A percentile compares a stretch with the other conserved stretches of the same genome.
phyloP scores from a whole-genome alignment of 2,888 invertebrate species.

The Aphodius sticticus region DNA sequence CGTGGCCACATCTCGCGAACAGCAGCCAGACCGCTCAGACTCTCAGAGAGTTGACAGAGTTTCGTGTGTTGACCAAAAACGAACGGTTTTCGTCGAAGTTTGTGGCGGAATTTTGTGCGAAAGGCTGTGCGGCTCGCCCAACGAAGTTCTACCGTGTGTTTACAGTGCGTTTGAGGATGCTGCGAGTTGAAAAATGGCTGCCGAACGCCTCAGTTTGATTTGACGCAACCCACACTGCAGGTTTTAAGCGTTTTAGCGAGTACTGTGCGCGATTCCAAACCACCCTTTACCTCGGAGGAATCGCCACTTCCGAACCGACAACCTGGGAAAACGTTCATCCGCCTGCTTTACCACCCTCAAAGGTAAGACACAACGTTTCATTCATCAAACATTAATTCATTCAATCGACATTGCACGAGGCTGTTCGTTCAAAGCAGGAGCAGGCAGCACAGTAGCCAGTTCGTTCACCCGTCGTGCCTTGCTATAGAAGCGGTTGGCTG shows the following conservation, averaged over 20 bases:
- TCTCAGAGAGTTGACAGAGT: slow-evolving; percentile 43
- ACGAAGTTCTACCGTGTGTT: slow-evolving; percentile 24
- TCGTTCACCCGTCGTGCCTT: slow-evolving; percentile 50
- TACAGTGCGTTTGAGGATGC: slow-evolving; percentile 28
- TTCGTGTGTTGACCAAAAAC: slow-evolving; percentile 4
- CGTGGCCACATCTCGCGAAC: slow-evolving; percentile 53
- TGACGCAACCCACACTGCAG: slow-evolving; percentile 41
- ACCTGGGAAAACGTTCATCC: slow-evolving; percentile 30
- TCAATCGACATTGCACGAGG: slow-evolving; percentile 49
- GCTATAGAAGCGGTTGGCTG: slow-evolving; percentile 20
- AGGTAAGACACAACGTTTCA: background rate
- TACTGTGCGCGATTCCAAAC: background rate
- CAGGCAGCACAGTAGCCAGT: slow-evolving; percentile 39
- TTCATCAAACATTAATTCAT: slow-evolving; percentile 38
- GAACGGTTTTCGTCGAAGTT: background rate
- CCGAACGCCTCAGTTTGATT: slow-evolving; percentile 33
- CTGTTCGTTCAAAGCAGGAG: slow-evolving; percentile 30
- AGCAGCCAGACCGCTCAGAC: slow-evolving; percentile 65
- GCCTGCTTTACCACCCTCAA: background rate
- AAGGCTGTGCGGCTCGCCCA: slow-evolving; percentile 11
- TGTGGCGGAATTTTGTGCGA: background rate
- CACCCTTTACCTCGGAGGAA: background rate
- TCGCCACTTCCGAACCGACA: slow-evolving; percentile 10
- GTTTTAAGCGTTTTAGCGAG: background rate
- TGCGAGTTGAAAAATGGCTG: slow-evolving; percentile 37